Percentiles rank a stretch among this genome's conserved stretches.
These are phyloP conservation scores for Lepisosteus oculatus DNA, from an alignment of 2,113 vertebrate genomes.

Conservation along the genomic window DNA sequence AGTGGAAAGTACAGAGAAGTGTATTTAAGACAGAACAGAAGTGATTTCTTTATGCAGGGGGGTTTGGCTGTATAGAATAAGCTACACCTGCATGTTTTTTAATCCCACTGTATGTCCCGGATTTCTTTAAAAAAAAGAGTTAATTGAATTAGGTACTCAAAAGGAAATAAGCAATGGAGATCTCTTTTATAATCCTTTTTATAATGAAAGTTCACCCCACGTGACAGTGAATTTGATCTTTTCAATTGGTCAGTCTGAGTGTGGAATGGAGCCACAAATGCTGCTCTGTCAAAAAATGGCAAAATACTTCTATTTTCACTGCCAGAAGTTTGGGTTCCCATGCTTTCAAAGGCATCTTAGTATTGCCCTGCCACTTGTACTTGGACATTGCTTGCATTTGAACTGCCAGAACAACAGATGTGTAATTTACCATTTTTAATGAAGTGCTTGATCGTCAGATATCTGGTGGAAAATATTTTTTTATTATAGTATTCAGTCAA, in stretches of 20 bases:
- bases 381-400: constrained; percentile 5
- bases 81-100: too few species aligned
- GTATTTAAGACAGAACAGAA: too few species aligned
- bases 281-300: constrained; percentile 5
- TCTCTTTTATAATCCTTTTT: too few species aligned
- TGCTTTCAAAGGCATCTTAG: constrained; percentile 7
- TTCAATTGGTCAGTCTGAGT: not conserved
- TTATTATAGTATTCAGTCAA: not conserved
- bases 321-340: constrained; percentile 17
- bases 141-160: too few species aligned
- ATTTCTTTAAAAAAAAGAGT: too few species aligned
- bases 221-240: not conserved
- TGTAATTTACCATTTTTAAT: constrained; percentile 4
- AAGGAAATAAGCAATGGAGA: too few species aligned
- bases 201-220: not conserved
- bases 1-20: too few species aligned
- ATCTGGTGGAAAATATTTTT: not conserved
- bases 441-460: constrained; percentile 3
- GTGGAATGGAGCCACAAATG: constrained; percentile 6
- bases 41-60: too few species aligned
- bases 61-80: too few species aligned
- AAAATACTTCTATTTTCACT: not conserved
- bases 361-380: constrained; percentile 1
- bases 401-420: constrained; percentile 4
- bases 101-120: too few species aligned